These are phyloP conservation scores for Balanococcus diminutus DNA, from an alignment of 2,888 invertebrate species.

Conservation along the genomic window DNA sequence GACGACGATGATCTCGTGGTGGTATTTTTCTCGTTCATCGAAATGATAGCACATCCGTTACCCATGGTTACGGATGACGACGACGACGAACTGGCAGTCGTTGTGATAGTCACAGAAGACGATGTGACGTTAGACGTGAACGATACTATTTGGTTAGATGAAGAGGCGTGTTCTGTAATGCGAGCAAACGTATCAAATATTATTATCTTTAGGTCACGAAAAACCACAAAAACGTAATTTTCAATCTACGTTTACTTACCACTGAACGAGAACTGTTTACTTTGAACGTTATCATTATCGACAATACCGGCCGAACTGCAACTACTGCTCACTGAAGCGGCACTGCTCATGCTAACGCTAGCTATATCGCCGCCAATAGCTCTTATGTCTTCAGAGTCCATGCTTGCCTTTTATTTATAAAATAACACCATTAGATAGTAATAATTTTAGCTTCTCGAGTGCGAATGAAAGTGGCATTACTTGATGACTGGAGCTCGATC, in stretches of 20 bases:
- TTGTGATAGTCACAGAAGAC: slow-evolving; percentile 59
- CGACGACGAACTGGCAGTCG: slow-evolving; percentile 56
- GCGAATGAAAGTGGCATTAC: background rate
- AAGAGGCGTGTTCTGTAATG: slow-evolving; percentile 3
- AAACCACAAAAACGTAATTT: background rate
- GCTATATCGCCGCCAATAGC: slow-evolving; percentile 27
- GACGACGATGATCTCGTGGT: background rate
- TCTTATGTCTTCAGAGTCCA: slow-evolving; percentile 46
- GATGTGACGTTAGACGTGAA: background rate
- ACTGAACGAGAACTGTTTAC: slow-evolving; percentile 30
- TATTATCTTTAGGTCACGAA: background rate
- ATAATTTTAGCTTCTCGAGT: too few relatives aligned
- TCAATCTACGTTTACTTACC: background rate
- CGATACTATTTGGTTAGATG: background rate
- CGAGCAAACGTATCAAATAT: background rate
- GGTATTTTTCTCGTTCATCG: background rate
- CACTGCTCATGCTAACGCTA: slow-evolving; percentile 65
- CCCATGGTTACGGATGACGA: slow-evolving; percentile 56
- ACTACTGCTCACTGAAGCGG: slow-evolving; percentile 65
- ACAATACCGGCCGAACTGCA: slow-evolving; percentile 59
- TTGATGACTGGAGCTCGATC: slow-evolving; percentile 43
- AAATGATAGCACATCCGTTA: slow-evolving; percentile 70
- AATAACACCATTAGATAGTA: background rate
- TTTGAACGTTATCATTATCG: slow-evolving; percentile 40
- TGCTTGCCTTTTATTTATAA: slow-evolving; percentile 41